These are phyloP conservation scores for Globodera rostochiensis DNA, from an alignment of 1,140 invertebrate genomes.

Conservation along the genomic window DNA sequence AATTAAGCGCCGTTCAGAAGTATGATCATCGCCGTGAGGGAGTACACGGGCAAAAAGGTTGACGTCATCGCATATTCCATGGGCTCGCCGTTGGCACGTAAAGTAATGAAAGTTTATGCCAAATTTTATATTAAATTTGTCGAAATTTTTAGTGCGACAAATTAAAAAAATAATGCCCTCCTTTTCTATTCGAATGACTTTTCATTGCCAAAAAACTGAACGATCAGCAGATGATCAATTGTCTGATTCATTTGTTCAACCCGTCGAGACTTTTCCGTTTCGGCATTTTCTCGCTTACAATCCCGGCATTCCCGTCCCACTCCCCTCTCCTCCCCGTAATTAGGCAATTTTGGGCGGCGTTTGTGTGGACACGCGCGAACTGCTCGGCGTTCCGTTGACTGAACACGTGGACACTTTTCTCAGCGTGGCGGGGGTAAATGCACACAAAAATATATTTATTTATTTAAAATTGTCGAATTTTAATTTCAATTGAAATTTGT, in stretches of 20 bases:
- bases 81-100: slow-evolving; percentile 50
- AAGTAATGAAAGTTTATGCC: slow-evolving; percentile 20
- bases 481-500: too few relatives aligned
- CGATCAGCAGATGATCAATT: too few relatives aligned
- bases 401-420: slow-evolving; percentile 56
- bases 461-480: not conserved
- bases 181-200: too few relatives aligned
- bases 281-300: too few relatives aligned
- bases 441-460: not conserved
- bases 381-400: slow-evolving; percentile 48
- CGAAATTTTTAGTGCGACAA: too few relatives aligned
- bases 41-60: slow-evolving; percentile 53
- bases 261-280: too few relatives aligned
- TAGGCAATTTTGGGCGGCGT: slow-evolving; percentile 48
- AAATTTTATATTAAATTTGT: not conserved
- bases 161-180: too few relatives aligned
- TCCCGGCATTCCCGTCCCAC: not conserved
- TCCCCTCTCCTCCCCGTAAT: not conserved
- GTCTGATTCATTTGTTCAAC: too few relatives aligned
- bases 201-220: too few relatives aligned
- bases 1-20: slow-evolving; percentile 39
- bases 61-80: slow-evolving; percentile 54
- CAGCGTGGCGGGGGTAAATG: slow-evolving; percentile 53
- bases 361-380: slow-evolving; percentile 55
- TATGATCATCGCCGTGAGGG: slow-evolving; percentile 51